Evolutionary conservation across 2,113 vertebrate genomes (phyloP).

Genomic region (Aptenodytes forsteri): DNA sequence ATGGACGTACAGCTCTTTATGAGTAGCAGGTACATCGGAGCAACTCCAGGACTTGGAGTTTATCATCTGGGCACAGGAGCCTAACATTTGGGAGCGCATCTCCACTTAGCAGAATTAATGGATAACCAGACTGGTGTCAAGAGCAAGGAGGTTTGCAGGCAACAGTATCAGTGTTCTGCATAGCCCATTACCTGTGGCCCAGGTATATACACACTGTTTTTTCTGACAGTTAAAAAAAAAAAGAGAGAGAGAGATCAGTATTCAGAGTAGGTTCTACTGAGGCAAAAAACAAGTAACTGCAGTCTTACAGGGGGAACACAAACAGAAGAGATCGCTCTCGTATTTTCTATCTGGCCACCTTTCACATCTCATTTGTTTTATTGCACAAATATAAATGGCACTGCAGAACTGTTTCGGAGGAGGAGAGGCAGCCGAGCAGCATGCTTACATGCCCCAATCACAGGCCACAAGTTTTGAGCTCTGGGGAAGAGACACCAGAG

Average conservation of each 20-base stretch:
- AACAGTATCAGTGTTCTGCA: neutral
- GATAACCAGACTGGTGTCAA: neutral
- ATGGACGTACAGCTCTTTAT: neutral
- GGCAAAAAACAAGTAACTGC: neutral
- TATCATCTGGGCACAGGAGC: neutral
- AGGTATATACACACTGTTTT: neutral
- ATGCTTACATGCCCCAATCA: fast-evolving
- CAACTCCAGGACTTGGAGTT: neutral
- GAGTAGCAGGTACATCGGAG: neutral
- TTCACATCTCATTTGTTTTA: conserved; percentile 9
- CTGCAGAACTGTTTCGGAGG: neutral
- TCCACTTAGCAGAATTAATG: neutral
- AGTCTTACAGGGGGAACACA: neutral
- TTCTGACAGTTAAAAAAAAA: neutral
- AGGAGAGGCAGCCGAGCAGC: neutral
- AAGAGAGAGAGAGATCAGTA: neutral
- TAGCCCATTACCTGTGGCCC: neutral
- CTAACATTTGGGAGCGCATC: neutral
- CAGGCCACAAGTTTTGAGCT: neutral
- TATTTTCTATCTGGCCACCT: neutral
- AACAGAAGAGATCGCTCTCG: neutral
- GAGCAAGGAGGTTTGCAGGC: neutral
- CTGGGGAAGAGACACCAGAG: neutral
- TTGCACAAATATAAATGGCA: neutral
- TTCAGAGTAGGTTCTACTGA: neutral